Evolutionary conservation across 2,888 invertebrate species (phyloP).

Genomic region (Drosophila neutralis): DNA sequence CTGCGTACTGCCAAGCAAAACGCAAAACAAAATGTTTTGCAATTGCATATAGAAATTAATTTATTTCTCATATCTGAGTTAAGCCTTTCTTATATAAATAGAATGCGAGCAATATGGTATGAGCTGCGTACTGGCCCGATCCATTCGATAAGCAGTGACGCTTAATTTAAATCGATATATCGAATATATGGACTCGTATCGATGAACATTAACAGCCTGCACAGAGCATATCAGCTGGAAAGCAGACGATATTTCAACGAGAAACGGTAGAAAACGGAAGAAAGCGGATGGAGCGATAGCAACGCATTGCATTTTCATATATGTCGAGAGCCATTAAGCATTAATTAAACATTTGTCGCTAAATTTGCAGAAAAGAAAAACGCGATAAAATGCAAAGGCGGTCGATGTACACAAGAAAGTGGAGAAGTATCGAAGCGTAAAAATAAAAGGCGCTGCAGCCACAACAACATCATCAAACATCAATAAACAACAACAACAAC

Average conservation of each 20-base stretch:
- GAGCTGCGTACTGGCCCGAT: conserved; percentile 13
- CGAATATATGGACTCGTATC: conserved; percentile 16
- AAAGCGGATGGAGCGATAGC: conserved; percentile 54
- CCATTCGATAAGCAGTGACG: conserved; percentile 10
- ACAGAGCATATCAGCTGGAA: conserved; percentile 48
- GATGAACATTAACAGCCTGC: conserved; percentile 28
- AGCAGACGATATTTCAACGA: conserved; percentile 28
- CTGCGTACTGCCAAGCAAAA: conserved; percentile 4
- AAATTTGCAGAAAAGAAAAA: conserved; percentile 13
- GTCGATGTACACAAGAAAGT: conserved; percentile 61
- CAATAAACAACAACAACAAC: conserved; percentile 38
- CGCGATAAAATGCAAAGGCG: conserved; percentile 61
- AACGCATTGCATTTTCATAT: conserved; percentile 56
- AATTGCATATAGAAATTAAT: background rate
- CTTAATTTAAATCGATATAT: background rate
- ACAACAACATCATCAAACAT: conserved; percentile 45
- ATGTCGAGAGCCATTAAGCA: conserved; percentile 40
- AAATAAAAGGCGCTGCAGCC: conserved; percentile 67
- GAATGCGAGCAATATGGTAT: background rate
- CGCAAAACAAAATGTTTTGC: background rate
- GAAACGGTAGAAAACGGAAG: conserved; percentile 42
- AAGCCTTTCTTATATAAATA: background rate
- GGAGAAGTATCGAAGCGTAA: conserved; percentile 70
- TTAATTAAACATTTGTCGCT: conserved; percentile 44
- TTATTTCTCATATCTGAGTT: background rate